Evolutionary conservation across 2,888 invertebrate genomes (phyloP), one percentile per base, ranked within the genome.

Genomic region (Labia minor): DNA sequence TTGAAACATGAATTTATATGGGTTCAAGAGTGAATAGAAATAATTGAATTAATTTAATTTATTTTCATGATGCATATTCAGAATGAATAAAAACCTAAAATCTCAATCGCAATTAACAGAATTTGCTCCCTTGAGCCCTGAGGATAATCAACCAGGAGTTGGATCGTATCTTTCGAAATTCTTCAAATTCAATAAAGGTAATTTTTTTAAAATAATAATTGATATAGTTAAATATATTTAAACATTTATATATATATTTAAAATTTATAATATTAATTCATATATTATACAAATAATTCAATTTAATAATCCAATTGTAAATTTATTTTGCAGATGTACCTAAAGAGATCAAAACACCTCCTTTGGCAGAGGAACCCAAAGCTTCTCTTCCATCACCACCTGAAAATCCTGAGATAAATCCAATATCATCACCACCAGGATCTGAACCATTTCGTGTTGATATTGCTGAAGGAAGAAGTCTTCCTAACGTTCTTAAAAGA

Each of bases 401-500:
- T 16, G 66, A 64, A 70, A 66, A 18, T 61, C 68, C 1, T 37
- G 62, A 11, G 14, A 21, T 14, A 3, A 2, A 11, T 3, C 26
- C 26, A 26, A 26, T 8, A 8, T 49, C n/a, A n/a, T 14, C 49
- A 14, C 4, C 49, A 4, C 65, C 20, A 16, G 6, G 37, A 16
- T n/a, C 65, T 62, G 66, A 65, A 19, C 75, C 74, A 65, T 78
- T 76, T 72, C 74, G 78, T 61, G 80, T 85, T 18, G 84, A 85
- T 66, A 81, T 83, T 62, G 79, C 80, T 16, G 88, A 89, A 76
- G 89, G 86, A n/a, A 81, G 90, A 68, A 91, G 89, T 76, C 82
- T 94, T 73, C 87, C 90, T 0, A 93, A 90, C 81, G 92, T 95
- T 69, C 79, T 95, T 19, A 88, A 87, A 74, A 83, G 94, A 72